These are phyloP conservation scores for Listronotus bonariensis DNA, from an alignment of 1,140 invertebrate genomes.

Conservation along the genomic window DNA sequence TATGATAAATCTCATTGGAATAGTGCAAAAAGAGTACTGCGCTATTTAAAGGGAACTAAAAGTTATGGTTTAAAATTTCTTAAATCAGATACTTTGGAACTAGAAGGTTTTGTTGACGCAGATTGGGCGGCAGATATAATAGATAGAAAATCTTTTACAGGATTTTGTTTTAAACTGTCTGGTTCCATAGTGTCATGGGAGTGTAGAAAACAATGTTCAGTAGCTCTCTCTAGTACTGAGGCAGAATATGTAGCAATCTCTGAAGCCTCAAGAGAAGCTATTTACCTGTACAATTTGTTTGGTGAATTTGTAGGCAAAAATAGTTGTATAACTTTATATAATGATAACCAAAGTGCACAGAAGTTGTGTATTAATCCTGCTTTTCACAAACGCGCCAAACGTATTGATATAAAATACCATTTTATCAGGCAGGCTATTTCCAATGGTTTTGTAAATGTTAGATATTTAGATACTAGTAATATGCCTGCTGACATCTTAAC, in stretches of 20 bases:
- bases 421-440: constrained; percentile 45
- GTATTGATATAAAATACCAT: constrained; percentile 51
- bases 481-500: constrained; percentile 51
- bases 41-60: not conserved
- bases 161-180: constrained; percentile 43
- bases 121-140: constrained; percentile 46
- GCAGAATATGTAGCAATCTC: constrained; percentile 36
- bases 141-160: constrained; percentile 42
- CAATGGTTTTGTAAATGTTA: constrained; percentile 35
- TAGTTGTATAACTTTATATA: not conserved
- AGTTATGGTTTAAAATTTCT: not conserved
- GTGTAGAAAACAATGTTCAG: constrained; percentile 38
- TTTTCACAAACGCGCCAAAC: constrained; percentile 47
- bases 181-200: constrained; percentile 42
- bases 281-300: constrained; percentile 41
- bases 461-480: constrained; percentile 39
- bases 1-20: constrained; percentile 50
- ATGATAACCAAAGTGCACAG: constrained; percentile 3
- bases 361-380: constrained; percentile 46
- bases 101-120: constrained; percentile 55
- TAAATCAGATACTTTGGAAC: constrained; percentile 41
- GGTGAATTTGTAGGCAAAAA: not conserved
- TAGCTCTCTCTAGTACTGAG: constrained; percentile 51
- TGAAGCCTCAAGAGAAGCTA: constrained; percentile 42
- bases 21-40: constrained; percentile 52